phyloP scores from a whole-genome alignment of 2,797 vertebrate genomes.

The Myotis pilosus region DNA sequence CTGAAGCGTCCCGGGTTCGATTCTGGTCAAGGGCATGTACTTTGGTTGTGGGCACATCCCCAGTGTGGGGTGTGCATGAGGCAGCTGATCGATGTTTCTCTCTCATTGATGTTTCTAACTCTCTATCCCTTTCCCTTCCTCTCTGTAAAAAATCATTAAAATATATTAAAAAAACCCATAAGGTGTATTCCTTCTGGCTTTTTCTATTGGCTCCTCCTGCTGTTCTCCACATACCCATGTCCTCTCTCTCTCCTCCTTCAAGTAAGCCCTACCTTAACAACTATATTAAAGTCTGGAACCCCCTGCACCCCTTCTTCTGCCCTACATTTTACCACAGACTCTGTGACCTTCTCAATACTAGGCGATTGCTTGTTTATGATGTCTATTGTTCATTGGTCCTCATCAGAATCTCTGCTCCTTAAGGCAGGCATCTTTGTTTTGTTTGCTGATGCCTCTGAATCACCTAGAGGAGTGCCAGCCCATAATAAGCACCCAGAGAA shows the following conservation, averaged over 20 bases:
- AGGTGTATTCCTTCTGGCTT: neutral
- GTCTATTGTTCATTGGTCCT: neutral
- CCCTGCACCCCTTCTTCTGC: neutral
- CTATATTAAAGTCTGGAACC: neutral
- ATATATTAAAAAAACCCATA: neutral
- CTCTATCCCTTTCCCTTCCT: too few species aligned
- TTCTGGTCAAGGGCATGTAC: too few species aligned
- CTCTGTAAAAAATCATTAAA: too few species aligned
- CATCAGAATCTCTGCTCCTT: neutral
- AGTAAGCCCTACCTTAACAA: neutral
- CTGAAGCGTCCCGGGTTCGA: too few species aligned
- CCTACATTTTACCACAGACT: neutral
- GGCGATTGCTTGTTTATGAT: neutral
- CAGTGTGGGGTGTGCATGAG: too few species aligned
- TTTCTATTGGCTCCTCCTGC: neutral
- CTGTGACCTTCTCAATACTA: neutral
- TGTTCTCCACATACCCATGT: neutral
- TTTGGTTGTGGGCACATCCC: too few species aligned
- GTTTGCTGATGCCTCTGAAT: neutral
- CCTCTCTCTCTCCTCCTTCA: neutral
- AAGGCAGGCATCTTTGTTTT: neutral
- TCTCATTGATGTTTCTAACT: too few species aligned
- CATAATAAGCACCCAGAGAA: neutral
- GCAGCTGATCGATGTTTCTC: too few species aligned
- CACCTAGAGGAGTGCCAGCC: neutral